These are phyloP conservation scores for Scopus umbretta DNA, from an alignment of 2,113 vertebrate genomes.

Conservation along the genomic window DNA sequence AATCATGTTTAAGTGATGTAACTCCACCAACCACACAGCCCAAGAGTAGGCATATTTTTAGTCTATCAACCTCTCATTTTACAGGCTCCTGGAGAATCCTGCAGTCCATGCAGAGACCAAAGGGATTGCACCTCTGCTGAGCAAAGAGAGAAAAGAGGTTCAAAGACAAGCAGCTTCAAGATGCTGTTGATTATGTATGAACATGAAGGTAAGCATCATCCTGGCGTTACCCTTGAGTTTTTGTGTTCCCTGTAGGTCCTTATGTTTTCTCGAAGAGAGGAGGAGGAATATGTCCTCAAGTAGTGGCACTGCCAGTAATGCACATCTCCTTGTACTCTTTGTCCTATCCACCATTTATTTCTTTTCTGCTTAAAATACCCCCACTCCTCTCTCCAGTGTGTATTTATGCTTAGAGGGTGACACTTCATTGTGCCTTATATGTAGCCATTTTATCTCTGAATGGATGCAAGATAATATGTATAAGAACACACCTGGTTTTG, in stretches of 20 bases:
- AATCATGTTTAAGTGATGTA: background rate
- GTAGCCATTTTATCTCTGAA: background rate
- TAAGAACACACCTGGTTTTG: background rate
- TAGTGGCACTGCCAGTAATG: background rate
- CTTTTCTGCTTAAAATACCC: background rate
- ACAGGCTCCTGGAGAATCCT: background rate
- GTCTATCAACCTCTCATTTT: background rate
- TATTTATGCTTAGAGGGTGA: background rate
- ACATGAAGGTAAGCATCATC: background rate
- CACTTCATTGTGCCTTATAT: background rate
- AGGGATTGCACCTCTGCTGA: accelerated
- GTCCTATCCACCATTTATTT: background rate
- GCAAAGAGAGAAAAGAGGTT: background rate
- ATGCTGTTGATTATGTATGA: background rate
- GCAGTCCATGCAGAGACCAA: background rate
- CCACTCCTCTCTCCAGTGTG: background rate
- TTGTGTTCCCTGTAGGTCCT: background rate
- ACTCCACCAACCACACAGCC: background rate
- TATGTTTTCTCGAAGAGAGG: background rate
- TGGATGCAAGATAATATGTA: background rate
- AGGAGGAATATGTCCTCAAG: background rate
- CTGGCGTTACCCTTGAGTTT: background rate
- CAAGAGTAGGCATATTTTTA: background rate
- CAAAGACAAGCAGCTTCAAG: background rate
- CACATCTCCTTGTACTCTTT: background rate